These are phyloP conservation scores for Rhinogobius similis DNA, from an alignment of 2,113 vertebrate species.

Conservation along the genomic window DNA sequence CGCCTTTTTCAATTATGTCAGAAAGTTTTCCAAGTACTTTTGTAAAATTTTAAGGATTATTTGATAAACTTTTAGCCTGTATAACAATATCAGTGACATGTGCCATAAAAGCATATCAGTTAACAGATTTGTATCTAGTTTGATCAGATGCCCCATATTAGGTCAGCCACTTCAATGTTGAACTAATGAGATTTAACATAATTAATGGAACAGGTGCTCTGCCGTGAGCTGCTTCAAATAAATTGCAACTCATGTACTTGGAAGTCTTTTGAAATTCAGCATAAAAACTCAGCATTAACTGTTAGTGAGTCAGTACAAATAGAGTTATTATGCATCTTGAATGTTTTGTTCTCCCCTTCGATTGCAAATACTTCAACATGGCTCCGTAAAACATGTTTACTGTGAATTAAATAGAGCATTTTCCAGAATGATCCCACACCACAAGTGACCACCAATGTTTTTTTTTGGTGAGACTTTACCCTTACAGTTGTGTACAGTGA, in stretches of 20 bases:
- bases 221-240: background rate
- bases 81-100: background rate
- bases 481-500: constrained; percentile 10
- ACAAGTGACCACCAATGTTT: background rate
- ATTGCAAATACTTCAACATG: background rate
- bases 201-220: background rate
- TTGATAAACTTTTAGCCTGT: background rate
- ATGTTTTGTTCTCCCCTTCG: background rate
- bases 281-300: no score
- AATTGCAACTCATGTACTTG: background rate
- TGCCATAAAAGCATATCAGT: background rate
- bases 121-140: background rate
- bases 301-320: no score
- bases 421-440: background rate
- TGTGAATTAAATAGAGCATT: background rate
- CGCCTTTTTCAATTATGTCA: background rate
- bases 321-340: background rate
- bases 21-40: background rate
- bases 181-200: background rate
- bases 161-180: background rate
- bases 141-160: background rate
- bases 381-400: background rate
- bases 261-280: no score
- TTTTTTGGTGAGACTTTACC: background rate
- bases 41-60: background rate